Evolutionary conservation across 2,888 invertebrate genomes (phyloP), one percentile per base, ranked within the genome.

Genomic region (Scotopteryx bipunctaria): DNA sequence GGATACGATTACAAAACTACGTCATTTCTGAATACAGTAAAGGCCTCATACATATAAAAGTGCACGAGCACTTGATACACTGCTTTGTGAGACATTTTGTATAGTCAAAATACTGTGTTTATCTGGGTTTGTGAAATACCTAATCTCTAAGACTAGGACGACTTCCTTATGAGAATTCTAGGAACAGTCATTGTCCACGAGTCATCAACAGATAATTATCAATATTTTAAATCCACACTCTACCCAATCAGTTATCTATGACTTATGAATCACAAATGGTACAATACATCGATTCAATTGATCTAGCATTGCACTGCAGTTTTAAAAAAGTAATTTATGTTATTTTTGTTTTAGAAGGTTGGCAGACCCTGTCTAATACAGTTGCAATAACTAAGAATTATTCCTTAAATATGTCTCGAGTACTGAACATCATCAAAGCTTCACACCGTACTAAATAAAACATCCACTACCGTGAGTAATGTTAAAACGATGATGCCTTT

Each of bases 211-310:
- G 23, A 35, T 37, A n/a, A n/a, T n/a, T n/a, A 36, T 11, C 49
- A 40, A 15, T 41, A 25, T 41, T 36, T 48, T 54, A 54, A n/a
- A n/a, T n/a, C 49, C 44, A 44, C 29, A 13, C 17, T 37, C 41
- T 33, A 37, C 36, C 32, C 38, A 48, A 43, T 51, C 41, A 42
- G 25, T 23, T 16, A n/a, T n/a, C n/a, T n/a, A n/a, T n/a, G n/a
- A n/a, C n/a, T 25, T 27, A 27, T 56, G 57, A 59, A 19, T 59
- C 51, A 54, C 42, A 37, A 46, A 42, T 27, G 33, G 49, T 47
- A 51, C 43, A 56, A 56, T 51, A 51, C 47, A 59, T 40, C 50
- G 50, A 59, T 51, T 59, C 48, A 54, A 51, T 56, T 59, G 45
- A 45, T 42, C 45, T 21, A 38, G 41, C 27, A 42, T 31, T 42